Conservation (phyloP, 2,888 invertebrate species). For the Chalcosyrphus nemorum region DNA sequence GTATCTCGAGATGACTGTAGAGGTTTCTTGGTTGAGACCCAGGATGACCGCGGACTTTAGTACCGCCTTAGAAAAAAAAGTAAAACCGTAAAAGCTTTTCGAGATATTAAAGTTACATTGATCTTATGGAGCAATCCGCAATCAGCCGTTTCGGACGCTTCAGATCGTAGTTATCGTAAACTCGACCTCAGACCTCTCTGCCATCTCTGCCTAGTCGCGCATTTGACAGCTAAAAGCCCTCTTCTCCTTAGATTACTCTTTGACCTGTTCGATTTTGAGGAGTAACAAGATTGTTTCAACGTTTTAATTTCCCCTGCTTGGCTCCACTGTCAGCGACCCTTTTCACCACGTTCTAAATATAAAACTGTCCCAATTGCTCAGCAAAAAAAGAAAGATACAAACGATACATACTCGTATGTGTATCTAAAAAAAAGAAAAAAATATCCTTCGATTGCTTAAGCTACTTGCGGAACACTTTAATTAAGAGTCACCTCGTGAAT, state of each 20-base stretch:
- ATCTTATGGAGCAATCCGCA: too few relatives aligned
- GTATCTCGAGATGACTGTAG: neutral
- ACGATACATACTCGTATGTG: neutral
- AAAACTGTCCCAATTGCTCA: slow-evolving; percentile 14
- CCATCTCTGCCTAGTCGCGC: too few relatives aligned
- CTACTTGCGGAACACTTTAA: slow-evolving; percentile 44
- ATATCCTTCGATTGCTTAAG: slow-evolving; percentile 25
- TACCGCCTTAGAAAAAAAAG: neutral
- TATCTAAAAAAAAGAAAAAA: neutral
- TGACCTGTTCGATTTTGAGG: too few relatives aligned
- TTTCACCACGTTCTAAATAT: slow-evolving; percentile 8
- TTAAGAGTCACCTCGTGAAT: slow-evolving; percentile 32
- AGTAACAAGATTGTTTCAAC: too few relatives aligned
- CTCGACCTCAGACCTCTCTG: too few relatives aligned
- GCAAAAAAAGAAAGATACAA: too few relatives aligned
- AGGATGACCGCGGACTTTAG: neutral
- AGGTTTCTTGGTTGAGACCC: neutral
- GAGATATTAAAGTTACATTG: too few relatives aligned
- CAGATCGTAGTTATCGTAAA: too few relatives aligned
- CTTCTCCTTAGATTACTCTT: too few relatives aligned
- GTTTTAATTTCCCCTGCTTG: neutral
- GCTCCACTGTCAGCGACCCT: slow-evolving; percentile 10
- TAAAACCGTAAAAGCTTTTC: too few relatives aligned
- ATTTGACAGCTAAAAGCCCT: too few relatives aligned
- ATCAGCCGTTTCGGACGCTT: too few relatives aligned